Percentiles rank a stretch among this genome's conserved stretches.
These are phyloP conservation scores for Patella pellucida DNA, from an alignment of 2,888 invertebrate species.

Conservation along the genomic window DNA sequence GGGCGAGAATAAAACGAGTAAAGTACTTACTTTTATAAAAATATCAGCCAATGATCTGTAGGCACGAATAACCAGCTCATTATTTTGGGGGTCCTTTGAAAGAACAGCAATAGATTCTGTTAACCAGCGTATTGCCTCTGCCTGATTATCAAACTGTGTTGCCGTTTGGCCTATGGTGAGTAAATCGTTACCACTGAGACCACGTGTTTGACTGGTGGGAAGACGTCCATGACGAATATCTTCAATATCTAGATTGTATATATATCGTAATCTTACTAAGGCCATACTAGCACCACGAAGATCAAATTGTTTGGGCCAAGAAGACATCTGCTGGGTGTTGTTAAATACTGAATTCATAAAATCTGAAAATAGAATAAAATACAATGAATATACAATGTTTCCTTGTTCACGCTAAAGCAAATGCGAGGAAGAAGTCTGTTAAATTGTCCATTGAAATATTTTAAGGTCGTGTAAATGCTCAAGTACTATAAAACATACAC, in stretches of 20 bases:
- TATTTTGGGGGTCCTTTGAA: neutral
- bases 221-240: neutral
- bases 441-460: too few relatives aligned
- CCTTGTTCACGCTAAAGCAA: too few relatives aligned
- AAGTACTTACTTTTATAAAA: neutral
- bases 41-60: neutral
- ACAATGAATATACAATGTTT: too few relatives aligned
- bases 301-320: conserved; percentile 20
- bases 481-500: too few relatives aligned
- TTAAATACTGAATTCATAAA: conserved; percentile 16
- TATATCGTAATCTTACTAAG: conserved; percentile 1
- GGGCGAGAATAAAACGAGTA: too few relatives aligned
- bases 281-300: conserved; percentile 16
- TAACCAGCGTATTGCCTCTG: neutral
- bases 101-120: neutral
- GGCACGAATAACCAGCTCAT: neutral
- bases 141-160: neutral
- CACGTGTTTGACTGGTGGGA: neutral
- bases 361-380: conserved; percentile 6
- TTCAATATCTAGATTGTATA: conserved; percentile 9
- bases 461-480: too few relatives aligned
- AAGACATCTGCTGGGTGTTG: conserved; percentile 15
- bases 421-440: too few relatives aligned
- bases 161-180: neutral
- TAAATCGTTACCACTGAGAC: neutral